Conservation (phyloP, 2,113 vertebrate genomes). For the Polypterus bichir region DNA sequence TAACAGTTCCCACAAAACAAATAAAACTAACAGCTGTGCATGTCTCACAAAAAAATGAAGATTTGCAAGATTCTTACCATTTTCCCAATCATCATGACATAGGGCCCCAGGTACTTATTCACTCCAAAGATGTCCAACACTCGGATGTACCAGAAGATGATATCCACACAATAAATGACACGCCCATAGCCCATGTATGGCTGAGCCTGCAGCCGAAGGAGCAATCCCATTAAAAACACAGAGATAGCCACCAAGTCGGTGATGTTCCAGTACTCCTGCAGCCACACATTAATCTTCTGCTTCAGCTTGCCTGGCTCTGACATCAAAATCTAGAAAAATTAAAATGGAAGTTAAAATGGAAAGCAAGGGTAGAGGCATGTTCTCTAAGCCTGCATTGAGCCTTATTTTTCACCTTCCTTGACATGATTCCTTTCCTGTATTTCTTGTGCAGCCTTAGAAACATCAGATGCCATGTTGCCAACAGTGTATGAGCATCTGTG, state of each 20-base stretch:
- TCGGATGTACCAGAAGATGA: conserved; percentile 98
- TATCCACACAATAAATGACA: conserved; percentile 94
- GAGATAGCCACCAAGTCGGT: conserved; percentile 84
- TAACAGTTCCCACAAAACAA: too few relatives aligned
- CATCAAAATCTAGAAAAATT: conserved; percentile 78
- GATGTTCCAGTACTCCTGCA: conserved; percentile 98
- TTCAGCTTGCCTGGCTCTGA: conserved; percentile 93
- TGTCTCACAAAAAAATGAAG: too few relatives aligned
- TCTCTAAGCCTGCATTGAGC: too few relatives aligned
- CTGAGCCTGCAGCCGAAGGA: conserved; percentile 80
- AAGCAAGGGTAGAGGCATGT: background rate
- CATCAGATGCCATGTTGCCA: too few relatives aligned
- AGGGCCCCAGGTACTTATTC: conserved; percentile 95
- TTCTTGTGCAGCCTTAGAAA: too few relatives aligned
- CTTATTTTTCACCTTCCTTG: too few relatives aligned
- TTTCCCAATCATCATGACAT: conserved; percentile 99
- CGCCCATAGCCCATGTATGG: conserved; percentile 92
- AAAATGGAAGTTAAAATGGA: background rate
- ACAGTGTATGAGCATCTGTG: too few relatives aligned
- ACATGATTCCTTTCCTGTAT: too few relatives aligned
- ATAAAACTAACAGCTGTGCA: too few relatives aligned
- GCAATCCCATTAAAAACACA: conserved; percentile 72
- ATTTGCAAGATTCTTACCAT: conserved; percentile 60
- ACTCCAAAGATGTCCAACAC: conserved; percentile 97
- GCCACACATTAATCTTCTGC: conserved; percentile 94